Evolutionary conservation across 2,888 invertebrate genomes (phyloP).

Genomic region (Liodrosophila aerea): DNA sequence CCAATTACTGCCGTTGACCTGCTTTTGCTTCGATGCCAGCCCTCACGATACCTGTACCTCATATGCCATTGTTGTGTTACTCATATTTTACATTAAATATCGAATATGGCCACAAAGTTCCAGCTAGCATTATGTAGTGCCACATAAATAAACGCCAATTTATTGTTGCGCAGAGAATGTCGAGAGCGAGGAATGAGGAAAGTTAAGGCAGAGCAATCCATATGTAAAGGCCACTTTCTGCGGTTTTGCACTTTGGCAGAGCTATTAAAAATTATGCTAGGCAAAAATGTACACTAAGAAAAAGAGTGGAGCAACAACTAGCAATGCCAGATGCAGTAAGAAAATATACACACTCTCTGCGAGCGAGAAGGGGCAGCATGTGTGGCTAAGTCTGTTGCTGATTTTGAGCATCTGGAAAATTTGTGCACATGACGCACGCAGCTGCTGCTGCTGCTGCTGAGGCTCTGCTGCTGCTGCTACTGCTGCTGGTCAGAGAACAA

Average conservation of each 20-base stretch:
- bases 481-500: conserved; percentile 50
- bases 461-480: too few species aligned
- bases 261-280: conserved; percentile 67
- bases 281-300: conserved; percentile 34
- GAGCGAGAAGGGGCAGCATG: conserved; percentile 3
- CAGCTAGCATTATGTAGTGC: conserved; percentile 48
- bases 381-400: conserved; percentile 1
- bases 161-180: conserved; percentile 37
- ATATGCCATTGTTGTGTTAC: conserved; percentile 1
- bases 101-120: conserved; percentile 32
- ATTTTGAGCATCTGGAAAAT: conserved; percentile 68
- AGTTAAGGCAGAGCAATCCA: conserved; percentile 22
- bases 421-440: conserved; percentile 69
- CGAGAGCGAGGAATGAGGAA: too few species aligned
- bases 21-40: neutral
- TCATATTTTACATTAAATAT: conserved; percentile 14
- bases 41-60: conserved; percentile 19
- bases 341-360: conserved; percentile 18
- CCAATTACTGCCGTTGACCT: conserved; percentile 7
- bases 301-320: conserved; percentile 3
- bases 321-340: conserved; percentile 34
- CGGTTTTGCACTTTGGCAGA: conserved; percentile 67
- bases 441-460: conserved; percentile 65
- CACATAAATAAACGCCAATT: conserved; percentile 67
- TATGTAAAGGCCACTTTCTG: conserved; percentile 52